Percentiles rank a stretch among this genome's conserved stretches.
These are phyloP conservation scores for Pachliopta kotzebuea DNA, from an alignment of 2,888 invertebrate species.

Conservation along the genomic window DNA sequence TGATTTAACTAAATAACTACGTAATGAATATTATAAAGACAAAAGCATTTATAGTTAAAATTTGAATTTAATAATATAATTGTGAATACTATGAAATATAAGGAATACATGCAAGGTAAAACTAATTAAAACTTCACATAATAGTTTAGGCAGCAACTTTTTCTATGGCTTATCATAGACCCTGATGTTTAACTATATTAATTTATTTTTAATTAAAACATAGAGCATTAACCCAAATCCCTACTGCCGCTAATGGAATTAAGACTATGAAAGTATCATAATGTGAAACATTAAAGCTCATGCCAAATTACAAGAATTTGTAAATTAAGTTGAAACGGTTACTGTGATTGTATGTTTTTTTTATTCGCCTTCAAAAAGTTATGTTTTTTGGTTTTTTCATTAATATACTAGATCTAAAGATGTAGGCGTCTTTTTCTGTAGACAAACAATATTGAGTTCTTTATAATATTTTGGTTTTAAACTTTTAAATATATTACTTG, in stretches of 20 bases:
- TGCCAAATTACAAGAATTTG: conserved; percentile 24
- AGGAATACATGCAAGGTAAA: background rate
- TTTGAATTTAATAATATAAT: too few relatives aligned
- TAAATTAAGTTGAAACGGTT: conserved; percentile 18
- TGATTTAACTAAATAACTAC: background rate
- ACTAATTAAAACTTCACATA: background rate
- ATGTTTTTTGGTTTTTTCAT: too few relatives aligned
- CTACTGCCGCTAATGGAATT: conserved; percentile 22
- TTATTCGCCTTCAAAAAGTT: background rate
- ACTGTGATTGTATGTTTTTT: conserved; percentile 5
- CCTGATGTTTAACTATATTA: conserved; percentile 4
- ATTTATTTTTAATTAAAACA: conserved; percentile 29
- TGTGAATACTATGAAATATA: too few relatives aligned
- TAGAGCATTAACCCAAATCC: conserved; percentile 25
- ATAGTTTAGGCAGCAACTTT: background rate
- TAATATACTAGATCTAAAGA: too few relatives aligned
- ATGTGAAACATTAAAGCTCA: conserved; percentile 25
- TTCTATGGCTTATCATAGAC: background rate
- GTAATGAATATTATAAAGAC: too few relatives aligned
- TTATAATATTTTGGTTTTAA: too few relatives aligned
- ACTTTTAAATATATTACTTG: too few relatives aligned
- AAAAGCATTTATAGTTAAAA: too few relatives aligned
- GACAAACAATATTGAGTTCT: too few relatives aligned
- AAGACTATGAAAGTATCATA: conserved; percentile 28
- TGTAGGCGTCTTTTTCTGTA: too few relatives aligned